Evolutionary conservation across 2,113 vertebrate species (phyloP), one percentile per base, ranked within the genome.

Genomic region (Sinocyclocheilus rhinocerous): DNA sequence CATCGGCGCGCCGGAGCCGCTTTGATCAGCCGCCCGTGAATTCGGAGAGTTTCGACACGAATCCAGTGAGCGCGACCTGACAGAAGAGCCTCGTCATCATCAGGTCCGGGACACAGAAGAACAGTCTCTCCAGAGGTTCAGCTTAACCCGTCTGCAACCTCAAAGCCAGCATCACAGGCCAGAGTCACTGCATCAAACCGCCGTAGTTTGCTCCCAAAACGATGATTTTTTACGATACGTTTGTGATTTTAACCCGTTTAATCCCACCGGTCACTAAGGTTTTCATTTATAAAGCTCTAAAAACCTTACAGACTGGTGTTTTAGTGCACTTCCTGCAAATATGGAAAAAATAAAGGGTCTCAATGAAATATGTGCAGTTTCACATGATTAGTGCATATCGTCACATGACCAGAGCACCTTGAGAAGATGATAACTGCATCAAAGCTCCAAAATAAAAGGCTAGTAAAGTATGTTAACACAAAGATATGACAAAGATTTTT

Each of bases 21-120:
- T 94, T 94, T 93, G 91, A 94, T 94, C 91, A 92, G 82, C 76
- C 88, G 85, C 79, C 86, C 85, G 88, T 90, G 85, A 92, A 91
- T 90, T 52, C 90, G 76, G 86, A 86, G 86, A 84, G 86, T 91
- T 92, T 91, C 76, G 67, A 87, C 84, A 81, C 78, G 80, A 83
- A 85, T 81, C 18, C 76, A 87, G 88, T 33, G 13, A 48, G 45
- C n/a, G 48, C 1, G 36, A 55, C 26, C 72, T 50, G 12, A 39
- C 24, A 76, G 50, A 83, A 48, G 4, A 6, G 73, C 20, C 45
- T 76, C 73, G n/a, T 48, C 73, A 45, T 45, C 33, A n/a, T 75
- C 33, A 26, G 33, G 42, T 59, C 12, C 52, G 10, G 11, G 29
- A 79, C 45, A 79, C 45, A n/a, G 50, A 50, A 55, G 22, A 13